phyloP scores from a whole-genome alignment of 2,888 invertebrate species.

The Oegoconia quadripuncta region DNA sequence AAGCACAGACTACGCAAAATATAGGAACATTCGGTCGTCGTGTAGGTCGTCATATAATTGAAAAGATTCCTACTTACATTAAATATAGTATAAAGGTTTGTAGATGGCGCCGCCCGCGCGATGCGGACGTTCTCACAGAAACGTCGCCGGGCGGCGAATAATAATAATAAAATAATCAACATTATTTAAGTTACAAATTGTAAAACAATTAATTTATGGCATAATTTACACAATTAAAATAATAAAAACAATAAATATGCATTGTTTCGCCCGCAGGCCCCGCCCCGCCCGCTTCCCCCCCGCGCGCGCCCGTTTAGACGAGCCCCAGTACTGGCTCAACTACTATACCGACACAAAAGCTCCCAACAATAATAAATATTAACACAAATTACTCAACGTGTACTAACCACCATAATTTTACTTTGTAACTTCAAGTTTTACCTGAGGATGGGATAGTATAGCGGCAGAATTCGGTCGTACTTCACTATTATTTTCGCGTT shows the following conservation, averaged over 20 bases:
- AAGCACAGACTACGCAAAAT: slow-evolving; percentile 42
- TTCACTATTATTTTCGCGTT: no score
- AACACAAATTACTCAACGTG: no score
- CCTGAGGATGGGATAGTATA: no score
- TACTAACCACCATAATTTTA: no score
- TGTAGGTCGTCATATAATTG: slow-evolving; percentile 44
- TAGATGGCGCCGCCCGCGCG: slow-evolving; percentile 36
- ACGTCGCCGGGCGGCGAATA: slow-evolving; percentile 33
- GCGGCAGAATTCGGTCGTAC: no score
- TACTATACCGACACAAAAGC: no score
- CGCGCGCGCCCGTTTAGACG: slow-evolving; percentile 11
- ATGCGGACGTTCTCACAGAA: slow-evolving; percentile 32
- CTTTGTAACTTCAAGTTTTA: no score
- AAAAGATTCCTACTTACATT: slow-evolving; percentile 49
- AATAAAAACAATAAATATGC: slow-evolving; percentile 60
- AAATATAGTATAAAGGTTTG: slow-evolving; percentile 41
- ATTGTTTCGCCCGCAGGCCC: slow-evolving; percentile 34
- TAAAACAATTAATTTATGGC: slow-evolving; percentile 66
- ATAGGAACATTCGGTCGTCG: slow-evolving; percentile 59
- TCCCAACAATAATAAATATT: no score
- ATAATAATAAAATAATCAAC: slow-evolving; percentile 48
- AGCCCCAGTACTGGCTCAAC: no score
- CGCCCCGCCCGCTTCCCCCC: slow-evolving; percentile 14
- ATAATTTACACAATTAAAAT: slow-evolving; percentile 54
- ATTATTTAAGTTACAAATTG: slow-evolving; percentile 57